phyloP scores from a whole-genome alignment of 2,113 vertebrate species.

The Siniperca chuatsi region DNA sequence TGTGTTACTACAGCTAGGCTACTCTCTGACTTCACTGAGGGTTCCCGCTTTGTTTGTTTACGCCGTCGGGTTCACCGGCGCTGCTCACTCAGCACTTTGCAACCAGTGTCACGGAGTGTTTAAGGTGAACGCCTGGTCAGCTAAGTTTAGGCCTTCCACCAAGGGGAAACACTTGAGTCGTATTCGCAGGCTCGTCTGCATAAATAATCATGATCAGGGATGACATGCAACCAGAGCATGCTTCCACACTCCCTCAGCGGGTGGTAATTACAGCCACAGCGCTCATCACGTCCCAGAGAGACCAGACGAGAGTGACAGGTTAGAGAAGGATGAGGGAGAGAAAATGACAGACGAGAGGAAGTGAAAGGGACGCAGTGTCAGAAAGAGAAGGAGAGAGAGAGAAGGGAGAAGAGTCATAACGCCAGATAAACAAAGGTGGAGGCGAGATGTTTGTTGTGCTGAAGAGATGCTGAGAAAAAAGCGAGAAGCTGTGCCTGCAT shows the following conservation, averaged over 20 bases:
- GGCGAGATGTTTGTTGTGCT: constrained; percentile 47
- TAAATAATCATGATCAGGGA: constrained; percentile 60
- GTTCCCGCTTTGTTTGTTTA: constrained; percentile 36
- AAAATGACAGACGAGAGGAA: constrained; percentile 43
- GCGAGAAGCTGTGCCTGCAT: constrained; percentile 17
- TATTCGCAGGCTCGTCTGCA: constrained; percentile 61
- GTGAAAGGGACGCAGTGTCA: constrained; percentile 12
- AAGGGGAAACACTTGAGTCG: constrained; percentile 35
- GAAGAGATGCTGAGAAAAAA: constrained; percentile 35
- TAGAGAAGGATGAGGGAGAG: constrained; percentile 27
- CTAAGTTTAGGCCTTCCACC: constrained; percentile 54
- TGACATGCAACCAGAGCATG: constrained; percentile 32
- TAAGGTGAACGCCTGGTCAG: constrained; percentile 63
- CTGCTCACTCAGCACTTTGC: constrained; percentile 57
- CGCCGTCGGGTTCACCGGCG: neutral
- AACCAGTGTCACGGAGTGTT: constrained; percentile 10
- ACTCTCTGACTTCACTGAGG: constrained; percentile 30
- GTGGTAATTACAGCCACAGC: constrained; percentile 49
- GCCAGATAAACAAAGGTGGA: constrained; percentile 47
- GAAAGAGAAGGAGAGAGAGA: neutral
- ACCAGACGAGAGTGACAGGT: constrained; percentile 38
- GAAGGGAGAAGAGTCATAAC: constrained; percentile 16
- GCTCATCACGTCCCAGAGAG: constrained; percentile 32
- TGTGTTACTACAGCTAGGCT: neutral
- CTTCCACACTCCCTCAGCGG: constrained; percentile 37